Evolutionary conservation across 2,888 invertebrate species (phyloP).

Genomic region (Margaritifera margaritifera): DNA sequence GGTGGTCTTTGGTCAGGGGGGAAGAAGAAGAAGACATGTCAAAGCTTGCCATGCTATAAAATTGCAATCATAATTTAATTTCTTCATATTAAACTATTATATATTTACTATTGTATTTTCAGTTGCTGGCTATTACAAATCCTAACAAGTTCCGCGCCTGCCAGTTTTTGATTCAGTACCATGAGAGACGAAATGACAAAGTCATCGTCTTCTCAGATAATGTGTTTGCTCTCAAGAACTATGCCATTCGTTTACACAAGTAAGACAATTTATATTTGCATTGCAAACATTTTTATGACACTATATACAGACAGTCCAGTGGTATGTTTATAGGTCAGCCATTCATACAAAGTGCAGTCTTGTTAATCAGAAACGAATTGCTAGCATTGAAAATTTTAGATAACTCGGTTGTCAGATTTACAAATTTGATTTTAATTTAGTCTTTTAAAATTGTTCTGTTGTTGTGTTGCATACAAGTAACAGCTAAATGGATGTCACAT

Average conservation of each 20-base stretch:
- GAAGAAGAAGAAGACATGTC: too few species aligned
- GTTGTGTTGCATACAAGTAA: too few species aligned
- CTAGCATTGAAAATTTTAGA: too few species aligned
- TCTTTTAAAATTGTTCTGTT: too few species aligned
- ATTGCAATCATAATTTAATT: background rate
- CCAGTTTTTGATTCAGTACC: constrained; percentile 93
- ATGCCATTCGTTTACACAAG: constrained; percentile 97
- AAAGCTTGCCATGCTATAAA: background rate
- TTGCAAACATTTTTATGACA: background rate
- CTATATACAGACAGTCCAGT: background rate
- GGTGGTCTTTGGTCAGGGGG: too few species aligned
- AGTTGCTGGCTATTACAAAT: constrained; percentile 96
- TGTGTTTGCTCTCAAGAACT: constrained; percentile 97
- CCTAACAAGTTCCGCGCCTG: constrained; percentile 98
- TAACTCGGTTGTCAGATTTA: too few species aligned
- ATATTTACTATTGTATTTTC: constrained; percentile 18
- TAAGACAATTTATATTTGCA: constrained; percentile 42
- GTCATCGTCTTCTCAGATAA: constrained; percentile 99
- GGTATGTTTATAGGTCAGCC: background rate
- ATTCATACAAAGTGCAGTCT: too few species aligned
- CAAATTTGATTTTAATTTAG: too few species aligned
- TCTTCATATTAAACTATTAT: background rate
- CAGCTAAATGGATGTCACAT: too few species aligned
- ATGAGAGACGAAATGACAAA: constrained; percentile 96
- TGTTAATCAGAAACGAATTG: too few species aligned